Conservation (phyloP, 30 jellyfish, hydroid and myxozoan species). For the Chrysaora quinquecirrha region DNA sequence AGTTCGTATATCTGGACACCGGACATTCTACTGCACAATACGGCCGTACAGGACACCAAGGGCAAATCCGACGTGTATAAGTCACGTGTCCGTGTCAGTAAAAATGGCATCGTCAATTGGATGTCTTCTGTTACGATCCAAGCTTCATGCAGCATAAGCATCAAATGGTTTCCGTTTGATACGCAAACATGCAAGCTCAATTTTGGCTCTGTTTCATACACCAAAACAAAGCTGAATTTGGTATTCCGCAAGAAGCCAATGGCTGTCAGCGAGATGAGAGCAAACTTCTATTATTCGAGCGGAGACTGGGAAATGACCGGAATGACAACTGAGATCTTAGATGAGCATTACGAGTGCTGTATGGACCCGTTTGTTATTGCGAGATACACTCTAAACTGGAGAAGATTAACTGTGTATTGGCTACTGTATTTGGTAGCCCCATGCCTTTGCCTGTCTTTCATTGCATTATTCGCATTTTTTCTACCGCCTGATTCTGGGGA, state of each 20-base stretch:
- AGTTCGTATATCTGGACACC: constrained; percentile 38
- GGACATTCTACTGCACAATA: constrained; percentile 30
- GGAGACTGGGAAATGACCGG: constrained; percentile 62
- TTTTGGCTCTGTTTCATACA: constrained; percentile 65
- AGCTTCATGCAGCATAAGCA: constrained; percentile 57
- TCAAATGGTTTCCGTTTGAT: constrained; percentile 79
- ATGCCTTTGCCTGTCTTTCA: constrained; percentile 32
- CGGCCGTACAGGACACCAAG: constrained; percentile 60
- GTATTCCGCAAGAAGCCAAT: neutral
- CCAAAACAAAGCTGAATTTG: constrained; percentile 12
- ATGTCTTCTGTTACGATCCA: constrained; percentile 51
- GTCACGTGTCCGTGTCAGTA: constrained; percentile 27
- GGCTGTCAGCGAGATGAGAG: neutral
- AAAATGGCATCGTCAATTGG: constrained; percentile 55
- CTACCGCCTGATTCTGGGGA: constrained; percentile 79
- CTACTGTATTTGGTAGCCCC: constrained; percentile 64
- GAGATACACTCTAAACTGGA: constrained; percentile 31
- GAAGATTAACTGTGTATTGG: constrained; percentile 50
- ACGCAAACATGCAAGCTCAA: constrained; percentile 47
- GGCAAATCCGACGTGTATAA: constrained; percentile 46
- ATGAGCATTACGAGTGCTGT: neutral
- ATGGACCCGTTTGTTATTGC: constrained; percentile 36
- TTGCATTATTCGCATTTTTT: constrained; percentile 51
- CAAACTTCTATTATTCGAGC: constrained; percentile 15
- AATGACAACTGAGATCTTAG: neutral